Conservation (phyloP, 2,797 vertebrate genomes). For the Octomys mimax region DNA sequence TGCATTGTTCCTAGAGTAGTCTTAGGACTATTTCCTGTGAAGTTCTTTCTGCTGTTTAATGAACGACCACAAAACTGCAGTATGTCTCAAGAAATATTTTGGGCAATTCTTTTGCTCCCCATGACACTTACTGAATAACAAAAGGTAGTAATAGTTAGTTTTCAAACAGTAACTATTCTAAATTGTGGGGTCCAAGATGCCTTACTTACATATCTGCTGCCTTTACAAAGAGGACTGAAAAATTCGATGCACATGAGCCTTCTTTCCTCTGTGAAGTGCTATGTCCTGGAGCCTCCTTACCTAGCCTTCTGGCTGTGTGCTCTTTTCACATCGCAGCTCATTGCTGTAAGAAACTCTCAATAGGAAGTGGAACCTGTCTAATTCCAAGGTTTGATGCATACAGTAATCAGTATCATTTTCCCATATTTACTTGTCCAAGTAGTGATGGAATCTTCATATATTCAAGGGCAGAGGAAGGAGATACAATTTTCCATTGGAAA, state of each 20-base stretch:
- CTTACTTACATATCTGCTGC: not conserved
- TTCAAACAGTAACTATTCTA: not conserved
- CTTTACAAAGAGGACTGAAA: not conserved
- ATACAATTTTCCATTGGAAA: not conserved
- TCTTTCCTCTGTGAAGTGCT: not conserved
- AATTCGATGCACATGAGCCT: accelerated
- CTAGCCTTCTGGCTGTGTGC: not conserved
- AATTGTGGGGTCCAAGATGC: not conserved
- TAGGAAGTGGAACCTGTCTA: not conserved
- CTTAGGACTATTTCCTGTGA: not conserved
- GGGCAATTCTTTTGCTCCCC: not conserved
- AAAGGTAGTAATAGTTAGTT: not conserved
- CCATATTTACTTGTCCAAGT: not conserved
- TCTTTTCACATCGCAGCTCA: not conserved
- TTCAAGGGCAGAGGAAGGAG: not conserved
- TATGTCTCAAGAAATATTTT: not conserved
- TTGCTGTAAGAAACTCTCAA: not conserved
- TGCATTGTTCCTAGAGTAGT: not conserved
- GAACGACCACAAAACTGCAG: not conserved
- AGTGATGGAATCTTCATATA: not conserved
- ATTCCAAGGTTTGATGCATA: not conserved
- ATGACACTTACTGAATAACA: not conserved
- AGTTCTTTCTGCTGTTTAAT: not conserved
- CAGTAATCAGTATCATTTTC: not conserved
- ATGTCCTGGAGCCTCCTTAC: not conserved